A percentile compares a stretch with the other conserved stretches of the same genome.
These are phyloP conservation scores for Allobates femoralis DNA, from an alignment of 2,797 vertebrate species.

Conservation along the genomic window DNA sequence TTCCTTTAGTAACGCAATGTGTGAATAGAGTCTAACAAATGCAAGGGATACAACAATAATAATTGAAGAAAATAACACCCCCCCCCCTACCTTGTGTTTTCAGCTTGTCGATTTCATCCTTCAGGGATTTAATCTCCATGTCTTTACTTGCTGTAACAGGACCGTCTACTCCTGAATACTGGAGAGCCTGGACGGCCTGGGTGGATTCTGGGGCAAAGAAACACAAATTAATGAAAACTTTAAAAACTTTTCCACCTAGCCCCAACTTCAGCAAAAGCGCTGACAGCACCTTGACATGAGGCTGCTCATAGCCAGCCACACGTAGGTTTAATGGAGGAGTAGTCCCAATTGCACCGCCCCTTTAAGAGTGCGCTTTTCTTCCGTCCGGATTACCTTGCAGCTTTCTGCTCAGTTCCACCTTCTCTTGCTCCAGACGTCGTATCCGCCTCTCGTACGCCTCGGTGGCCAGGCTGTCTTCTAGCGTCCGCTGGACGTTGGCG, in stretches of 20 bases:
- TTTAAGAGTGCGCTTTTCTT: neutral
- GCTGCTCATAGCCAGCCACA: no score
- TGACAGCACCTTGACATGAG: no score
- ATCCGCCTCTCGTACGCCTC: conserved; percentile 98
- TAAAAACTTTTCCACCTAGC: no score
- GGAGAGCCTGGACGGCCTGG: conserved; percentile 92
- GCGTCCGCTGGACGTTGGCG: conserved; percentile 83
- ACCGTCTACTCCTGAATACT: conserved; percentile 85
- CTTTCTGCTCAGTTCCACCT: conserved; percentile 93
- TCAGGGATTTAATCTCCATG: conserved; percentile 92
- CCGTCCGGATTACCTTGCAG: conserved; percentile 84
- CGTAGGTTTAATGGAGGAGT: neutral
- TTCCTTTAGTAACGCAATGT: no score
- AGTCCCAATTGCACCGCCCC: neutral
- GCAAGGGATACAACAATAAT: no score
- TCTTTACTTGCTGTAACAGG: conserved; percentile 87
- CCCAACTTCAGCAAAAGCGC: no score
- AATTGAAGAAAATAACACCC: conserved; percentile 73
- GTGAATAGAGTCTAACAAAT: no score
- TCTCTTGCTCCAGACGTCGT: conserved; percentile 94
- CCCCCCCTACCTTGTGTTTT: conserved; percentile 88
- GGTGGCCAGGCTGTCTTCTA: conserved; percentile 93
- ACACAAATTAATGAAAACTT: neutral
- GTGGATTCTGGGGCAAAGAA: conserved; percentile 84
- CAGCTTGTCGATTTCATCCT: conserved; percentile 92